A percentile compares a stretch with the other conserved stretches of the same genome.
phyloP scores from a whole-genome alignment of 2,797 vertebrate genomes.

The Aldrovandia affinis region DNA sequence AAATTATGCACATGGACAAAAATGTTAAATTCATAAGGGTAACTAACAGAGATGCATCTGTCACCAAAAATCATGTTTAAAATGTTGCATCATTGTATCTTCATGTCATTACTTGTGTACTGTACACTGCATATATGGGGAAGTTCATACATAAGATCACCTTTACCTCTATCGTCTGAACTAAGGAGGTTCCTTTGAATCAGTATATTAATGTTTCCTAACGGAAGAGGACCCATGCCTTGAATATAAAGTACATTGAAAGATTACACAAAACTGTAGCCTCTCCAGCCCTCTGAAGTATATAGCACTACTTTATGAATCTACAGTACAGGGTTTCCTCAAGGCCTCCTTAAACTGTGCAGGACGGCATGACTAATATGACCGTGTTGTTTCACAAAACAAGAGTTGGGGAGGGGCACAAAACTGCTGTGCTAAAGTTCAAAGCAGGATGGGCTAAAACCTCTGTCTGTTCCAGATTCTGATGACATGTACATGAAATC shows the following conservation, averaged over 20 bases:
- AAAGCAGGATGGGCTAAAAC: neutral
- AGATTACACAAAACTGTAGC: neutral
- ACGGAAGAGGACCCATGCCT: neutral
- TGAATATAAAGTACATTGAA: neutral
- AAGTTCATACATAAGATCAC: too few relatives aligned
- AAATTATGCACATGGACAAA: neutral
- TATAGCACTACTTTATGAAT: constrained; percentile 43
- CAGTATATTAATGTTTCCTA: neutral
- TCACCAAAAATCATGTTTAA: neutral
- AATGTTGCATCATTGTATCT: too few relatives aligned
- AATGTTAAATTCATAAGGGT: neutral
- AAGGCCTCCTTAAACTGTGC: constrained; percentile 79
- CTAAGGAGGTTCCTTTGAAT: neutral
- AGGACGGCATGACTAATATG: constrained; percentile 76
- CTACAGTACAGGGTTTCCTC: constrained; percentile 48
- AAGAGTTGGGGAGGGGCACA: neutral
- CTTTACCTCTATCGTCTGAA: neutral
- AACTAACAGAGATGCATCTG: neutral
- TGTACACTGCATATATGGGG: neutral
- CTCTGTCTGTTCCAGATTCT: neutral
- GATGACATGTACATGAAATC: neutral
- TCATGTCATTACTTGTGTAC: too few relatives aligned
- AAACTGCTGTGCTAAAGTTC: too few relatives aligned
- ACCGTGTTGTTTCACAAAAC: constrained; percentile 30
- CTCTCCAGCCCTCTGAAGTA: neutral